Conservation (phyloP, 2,888 invertebrate species). For the Poecilobothrus nobilitatus region DNA sequence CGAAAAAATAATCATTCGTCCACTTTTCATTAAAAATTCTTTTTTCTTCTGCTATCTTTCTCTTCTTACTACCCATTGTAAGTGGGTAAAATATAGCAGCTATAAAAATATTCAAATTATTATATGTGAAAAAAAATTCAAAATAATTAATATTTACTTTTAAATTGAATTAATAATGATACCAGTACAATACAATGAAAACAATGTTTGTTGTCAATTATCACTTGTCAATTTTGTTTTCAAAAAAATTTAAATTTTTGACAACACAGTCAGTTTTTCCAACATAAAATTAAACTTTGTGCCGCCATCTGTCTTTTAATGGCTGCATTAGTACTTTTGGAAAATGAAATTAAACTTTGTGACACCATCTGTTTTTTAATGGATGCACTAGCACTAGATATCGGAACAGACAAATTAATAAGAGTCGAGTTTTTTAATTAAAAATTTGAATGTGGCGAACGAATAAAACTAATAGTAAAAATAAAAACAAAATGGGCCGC, state of each 20-base stretch:
- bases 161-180: constrained; percentile 11
- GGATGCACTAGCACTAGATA: constrained; percentile 6
- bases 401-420: constrained; percentile 3
- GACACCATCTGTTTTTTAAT: constrained; percentile 4
- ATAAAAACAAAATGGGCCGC: constrained; percentile 8
- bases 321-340: constrained; percentile 8
- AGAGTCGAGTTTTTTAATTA: constrained; percentile 6
- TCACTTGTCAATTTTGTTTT: constrained; percentile 9
- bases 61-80: constrained; percentile 10
- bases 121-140: constrained; percentile 11
- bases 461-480: constrained; percentile 10
- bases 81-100: constrained; percentile 11
- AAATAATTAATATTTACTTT: constrained; percentile 11
- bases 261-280: constrained; percentile 9
- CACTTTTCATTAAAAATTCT: constrained; percentile 12
- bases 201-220: constrained; percentile 5
- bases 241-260: constrained; percentile 5
- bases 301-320: constrained; percentile 8
- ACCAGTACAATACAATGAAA: constrained; percentile 10
- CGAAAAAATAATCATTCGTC: constrained; percentile 11
- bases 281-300: constrained; percentile 10
- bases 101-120: constrained; percentile 10
- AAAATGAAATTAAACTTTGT: constrained; percentile 6
- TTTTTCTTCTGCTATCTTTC: constrained; percentile 9
- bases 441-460: constrained; percentile 7